Base-by-base conservation (phyloP, 2,113 vertebrate genomes). In the Pandion haliaetus region DNA sequence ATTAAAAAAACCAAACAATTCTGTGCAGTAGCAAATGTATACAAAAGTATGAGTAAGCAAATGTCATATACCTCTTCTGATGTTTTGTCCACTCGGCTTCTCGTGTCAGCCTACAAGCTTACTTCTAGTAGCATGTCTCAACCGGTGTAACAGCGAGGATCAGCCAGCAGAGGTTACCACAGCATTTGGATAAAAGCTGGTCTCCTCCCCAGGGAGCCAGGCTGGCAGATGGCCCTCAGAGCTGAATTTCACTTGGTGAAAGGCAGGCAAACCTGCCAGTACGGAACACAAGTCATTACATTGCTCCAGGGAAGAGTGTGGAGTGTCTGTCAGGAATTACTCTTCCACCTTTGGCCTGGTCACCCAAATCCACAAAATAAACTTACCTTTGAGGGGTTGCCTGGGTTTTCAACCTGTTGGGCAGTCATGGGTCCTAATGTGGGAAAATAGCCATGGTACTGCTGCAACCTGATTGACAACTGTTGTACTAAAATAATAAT, bases 131-230 rank as follows among this genome's bases (percentile, higher is more conserved):
- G 42, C 5, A 1, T 3, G 18, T 14, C 28, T 24, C 15, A 28
- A 6, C 1, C 0, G 17, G 4, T 93, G 97, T 6, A 95, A 20
- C 62, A 25, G 47, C 76, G 8, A 19, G 42, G 59, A 85, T 3
- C 79, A 17, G 90, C 95, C 96, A 90, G 90, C 95, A 97, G 96
- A 94, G 96, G 96, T 23, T 90, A 36, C 78, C 70, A 21, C 87
- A 96, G 84, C 77, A 32, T 47, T 73, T 16, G 77, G 38, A 58
- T 32, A 59, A 29, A 26, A 34, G 63, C 67, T 54, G 67, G 3
- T 34, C 24, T 29, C n/a, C 34, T 76, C 15, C 40, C 52, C 4
- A 1, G 1, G 26, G 21, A 66, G 34, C 26, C 38, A 5, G 32
- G 38, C 70, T 66, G 82, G 74, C 47, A 21, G 18, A 8, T 3